A percentile compares a stretch with the other conserved stretches of the same genome.
Conservation (phyloP, 2,797 vertebrate species). For the Artibeus lituratus region DNA sequence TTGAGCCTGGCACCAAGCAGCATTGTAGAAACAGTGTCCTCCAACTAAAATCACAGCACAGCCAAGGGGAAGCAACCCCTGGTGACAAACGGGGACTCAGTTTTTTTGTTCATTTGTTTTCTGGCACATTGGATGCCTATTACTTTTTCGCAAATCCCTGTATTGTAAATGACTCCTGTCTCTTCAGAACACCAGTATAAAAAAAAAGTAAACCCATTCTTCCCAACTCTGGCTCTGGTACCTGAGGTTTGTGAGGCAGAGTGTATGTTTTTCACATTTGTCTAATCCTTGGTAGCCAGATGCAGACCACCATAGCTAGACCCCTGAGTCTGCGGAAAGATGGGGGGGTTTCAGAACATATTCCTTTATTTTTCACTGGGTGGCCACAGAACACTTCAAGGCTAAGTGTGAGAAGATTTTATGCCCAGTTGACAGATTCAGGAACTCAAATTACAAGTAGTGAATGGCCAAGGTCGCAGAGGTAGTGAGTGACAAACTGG, state of each 20-base stretch:
- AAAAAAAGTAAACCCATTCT: not conserved
- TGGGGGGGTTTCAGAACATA: not conserved
- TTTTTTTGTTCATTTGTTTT: not conserved
- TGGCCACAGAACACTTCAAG: not conserved
- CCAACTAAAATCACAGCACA: constrained; percentile 60
- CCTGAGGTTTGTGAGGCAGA: not conserved
- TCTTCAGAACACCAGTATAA: not conserved
- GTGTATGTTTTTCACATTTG: not conserved
- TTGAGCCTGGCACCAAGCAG: constrained; percentile 45
- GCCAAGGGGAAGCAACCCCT: constrained; percentile 46
- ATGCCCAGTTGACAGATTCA: not conserved
- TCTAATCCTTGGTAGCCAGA: not conserved
- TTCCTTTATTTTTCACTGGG: not conserved
- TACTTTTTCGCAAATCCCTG: constrained; percentile 59
- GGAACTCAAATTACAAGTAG: not conserved
- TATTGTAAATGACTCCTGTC: constrained; percentile 40
- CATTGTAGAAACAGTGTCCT: constrained; percentile 47
- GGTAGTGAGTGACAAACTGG: not conserved
- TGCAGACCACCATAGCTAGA: not conserved
- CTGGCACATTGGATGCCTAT: constrained; percentile 24
- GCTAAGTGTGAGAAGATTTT: not conserved
- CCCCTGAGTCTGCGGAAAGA: not conserved
- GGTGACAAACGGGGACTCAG: not conserved
- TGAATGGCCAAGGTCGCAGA: not conserved
- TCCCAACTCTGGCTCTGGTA: not conserved